Conservation (phyloP, 1,140 invertebrate species). For the Heliothis subflexa region DNA sequence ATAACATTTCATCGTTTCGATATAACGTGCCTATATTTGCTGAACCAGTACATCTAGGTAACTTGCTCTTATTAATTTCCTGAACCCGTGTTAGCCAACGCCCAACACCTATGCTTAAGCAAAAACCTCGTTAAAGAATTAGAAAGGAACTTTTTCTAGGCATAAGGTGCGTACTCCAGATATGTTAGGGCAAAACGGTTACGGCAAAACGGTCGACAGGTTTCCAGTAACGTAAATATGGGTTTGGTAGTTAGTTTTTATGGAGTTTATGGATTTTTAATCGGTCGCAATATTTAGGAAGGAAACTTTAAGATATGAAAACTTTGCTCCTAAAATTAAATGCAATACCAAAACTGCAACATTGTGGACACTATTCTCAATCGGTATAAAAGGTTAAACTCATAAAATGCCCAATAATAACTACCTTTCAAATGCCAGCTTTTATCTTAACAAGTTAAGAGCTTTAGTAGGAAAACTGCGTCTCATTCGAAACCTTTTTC, state of each 20-base stretch:
- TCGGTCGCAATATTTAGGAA: not conserved
- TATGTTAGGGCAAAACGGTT: slow-evolving; percentile 18
- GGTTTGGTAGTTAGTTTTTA: not conserved
- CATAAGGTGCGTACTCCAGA: not conserved
- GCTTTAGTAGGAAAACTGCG: not conserved
- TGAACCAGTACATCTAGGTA: not conserved
- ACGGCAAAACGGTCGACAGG: slow-evolving; percentile 22
- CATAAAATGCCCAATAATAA: not conserved
- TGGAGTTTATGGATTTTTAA: not conserved
- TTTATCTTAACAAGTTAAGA: slow-evolving; percentile 14
- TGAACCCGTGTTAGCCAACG: slow-evolving; percentile 34
- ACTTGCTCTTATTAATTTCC: slow-evolving; percentile 35
- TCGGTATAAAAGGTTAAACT: not conserved
- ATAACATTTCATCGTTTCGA: not conserved
- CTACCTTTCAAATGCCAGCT: slow-evolving; percentile 14
- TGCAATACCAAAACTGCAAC: not conserved
- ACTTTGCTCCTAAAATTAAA: no score
- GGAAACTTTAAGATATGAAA: no score
- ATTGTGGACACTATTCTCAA: not conserved
- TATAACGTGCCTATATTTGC: not conserved
- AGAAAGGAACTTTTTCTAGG: slow-evolving; percentile 30
- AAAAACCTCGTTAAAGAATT: slow-evolving; percentile 37
- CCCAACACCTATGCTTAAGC: slow-evolving; percentile 3
- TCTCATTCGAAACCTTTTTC: slow-evolving; percentile 10
- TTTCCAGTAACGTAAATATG: not conserved